Percentiles rank a stretch among this genome's conserved stretches.
These are phyloP conservation scores for Marasmarcha lunaedactyla DNA, from an alignment of 2,888 invertebrate species.

Conservation along the genomic window DNA sequence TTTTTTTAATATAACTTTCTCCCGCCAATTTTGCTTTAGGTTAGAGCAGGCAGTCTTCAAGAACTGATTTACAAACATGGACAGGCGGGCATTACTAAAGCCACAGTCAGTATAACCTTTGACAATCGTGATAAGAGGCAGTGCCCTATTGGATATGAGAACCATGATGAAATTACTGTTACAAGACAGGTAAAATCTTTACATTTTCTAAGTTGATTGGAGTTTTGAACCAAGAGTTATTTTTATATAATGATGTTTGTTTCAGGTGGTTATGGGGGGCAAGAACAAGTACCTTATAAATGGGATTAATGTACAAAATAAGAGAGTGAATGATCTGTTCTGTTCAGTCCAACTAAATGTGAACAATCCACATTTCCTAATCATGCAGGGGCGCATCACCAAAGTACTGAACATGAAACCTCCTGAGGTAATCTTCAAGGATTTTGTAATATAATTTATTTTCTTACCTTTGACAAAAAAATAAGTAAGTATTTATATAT, in stretches of 20 bases:
- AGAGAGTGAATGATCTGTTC: conserved; percentile 93
- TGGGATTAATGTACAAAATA: conserved; percentile 90
- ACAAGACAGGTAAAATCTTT: conserved; percentile 81
- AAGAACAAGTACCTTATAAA: conserved; percentile 96
- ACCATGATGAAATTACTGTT: conserved; percentile 90
- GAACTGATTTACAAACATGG: conserved; percentile 99
- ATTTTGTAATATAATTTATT: too few species aligned
- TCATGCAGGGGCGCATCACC: conserved; percentile 99
- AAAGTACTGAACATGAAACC: conserved; percentile 99
- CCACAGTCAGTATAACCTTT: conserved; percentile 95
- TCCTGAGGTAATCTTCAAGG: conserved; percentile 79
- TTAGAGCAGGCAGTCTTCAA: conserved; percentile 89
- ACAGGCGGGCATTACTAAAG: conserved; percentile 95
- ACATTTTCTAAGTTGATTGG: too few species aligned
- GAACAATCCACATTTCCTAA: conserved; percentile 98
- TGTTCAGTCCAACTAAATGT: conserved; percentile 97
- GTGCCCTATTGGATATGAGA: conserved; percentile 92
- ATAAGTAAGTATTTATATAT: too few species aligned
- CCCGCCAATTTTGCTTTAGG: conserved; percentile 66
- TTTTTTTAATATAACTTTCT: conserved; percentile 11
- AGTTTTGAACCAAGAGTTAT: too few species aligned
- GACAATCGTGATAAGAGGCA: conserved; percentile 87
- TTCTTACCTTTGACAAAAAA: too few species aligned
- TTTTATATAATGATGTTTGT: conserved; percentile 2
- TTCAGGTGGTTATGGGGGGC: conserved; percentile 83